Conservation (phyloP, 2,113 vertebrate species). For the Xiphophorus maculatus region DNA sequence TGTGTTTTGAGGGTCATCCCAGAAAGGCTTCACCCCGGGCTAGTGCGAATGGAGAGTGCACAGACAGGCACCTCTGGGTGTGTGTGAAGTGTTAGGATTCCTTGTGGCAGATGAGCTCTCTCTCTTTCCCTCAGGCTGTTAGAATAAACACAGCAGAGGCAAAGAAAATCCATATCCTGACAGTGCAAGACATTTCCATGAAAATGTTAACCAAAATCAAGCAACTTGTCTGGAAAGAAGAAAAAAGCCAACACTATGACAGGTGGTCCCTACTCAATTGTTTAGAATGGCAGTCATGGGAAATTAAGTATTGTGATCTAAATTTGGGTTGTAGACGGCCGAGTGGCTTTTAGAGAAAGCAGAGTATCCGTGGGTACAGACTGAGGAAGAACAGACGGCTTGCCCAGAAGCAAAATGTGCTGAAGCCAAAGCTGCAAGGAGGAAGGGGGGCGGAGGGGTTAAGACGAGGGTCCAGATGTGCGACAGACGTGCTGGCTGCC, state of each 20-base stretch:
- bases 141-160: slow-evolving; percentile 60
- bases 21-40: slow-evolving; percentile 50
- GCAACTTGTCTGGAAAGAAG: slow-evolving; percentile 8
- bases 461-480: slow-evolving; percentile 67
- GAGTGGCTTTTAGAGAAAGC: not conserved
- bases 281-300: not conserved
- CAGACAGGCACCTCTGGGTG: slow-evolving; percentile 58
- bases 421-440: slow-evolving; percentile 12
- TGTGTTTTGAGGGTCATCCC: slow-evolving; percentile 67
- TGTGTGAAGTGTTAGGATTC: slow-evolving; percentile 44
- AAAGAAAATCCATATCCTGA: slow-evolving; percentile 58
- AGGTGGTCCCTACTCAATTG: slow-evolving; percentile 2
- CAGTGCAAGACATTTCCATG: slow-evolving; percentile 42
- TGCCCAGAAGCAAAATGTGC: slow-evolving; percentile 24
- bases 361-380: not conserved
- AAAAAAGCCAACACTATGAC: not conserved
- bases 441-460: slow-evolving; percentile 12
- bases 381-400: not conserved
- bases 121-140: slow-evolving; percentile 32
- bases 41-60: slow-evolving; percentile 46
- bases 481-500: slow-evolving; percentile 43
- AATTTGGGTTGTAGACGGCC: slow-evolving; percentile 12
- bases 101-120: slow-evolving; percentile 68
- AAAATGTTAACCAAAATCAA: slow-evolving; percentile 49
- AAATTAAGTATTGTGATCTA: not conserved